Base-by-base conservation (phyloP, 1,140 invertebrate genomes). In the Campodea augens region DNA sequence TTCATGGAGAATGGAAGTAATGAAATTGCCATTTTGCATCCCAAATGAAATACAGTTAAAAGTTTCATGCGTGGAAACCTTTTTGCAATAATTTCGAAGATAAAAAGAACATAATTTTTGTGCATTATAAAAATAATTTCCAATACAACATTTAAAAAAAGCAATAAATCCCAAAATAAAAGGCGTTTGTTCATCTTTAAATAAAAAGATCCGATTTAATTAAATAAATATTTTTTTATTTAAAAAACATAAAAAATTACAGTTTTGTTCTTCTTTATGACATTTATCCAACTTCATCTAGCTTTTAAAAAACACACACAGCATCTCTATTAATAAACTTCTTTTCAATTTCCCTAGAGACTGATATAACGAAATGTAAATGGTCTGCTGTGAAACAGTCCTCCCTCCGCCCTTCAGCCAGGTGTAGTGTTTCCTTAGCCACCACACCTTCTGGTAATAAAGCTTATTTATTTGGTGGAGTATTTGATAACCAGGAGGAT, bases 401-500 rank as follows among this genome's bases (percentile, higher is more conserved):
- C 40, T 83, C 82, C 10, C 57, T 65, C 25, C 64, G 62, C 45
- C 72, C 80, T 4, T 70, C 72, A 13, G 69, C 77, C 1, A 62
- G 84, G 12, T 81, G 78, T 56, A 77, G 82, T 46, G 68, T 78
- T 51, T 63, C 72, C 22, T 57, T 63, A 25, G 55, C 66, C 49
- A 57, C 49, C 41, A 55, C 68, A 15, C 55, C 67, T 36, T 61
- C 71, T 48, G 63, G 65, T 19, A 72, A 72, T 48, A 67, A 69
- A 39, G 80, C 76, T 1, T 77, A 78, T 44, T 63, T 79, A 7
- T 83, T 82, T 69, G 78, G 84, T 27, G 84, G 84, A 4, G 83
- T 88, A 22, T 74, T 76, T 69, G 86, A 86, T 54, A 71, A 81
- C 41, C 77, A 87, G 54, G 78, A 84, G 48, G 74, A 78, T 44